Evolutionary conservation across 2,888 invertebrate genomes (phyloP).

Genomic region (Eudasyphora cyanicolor): DNA sequence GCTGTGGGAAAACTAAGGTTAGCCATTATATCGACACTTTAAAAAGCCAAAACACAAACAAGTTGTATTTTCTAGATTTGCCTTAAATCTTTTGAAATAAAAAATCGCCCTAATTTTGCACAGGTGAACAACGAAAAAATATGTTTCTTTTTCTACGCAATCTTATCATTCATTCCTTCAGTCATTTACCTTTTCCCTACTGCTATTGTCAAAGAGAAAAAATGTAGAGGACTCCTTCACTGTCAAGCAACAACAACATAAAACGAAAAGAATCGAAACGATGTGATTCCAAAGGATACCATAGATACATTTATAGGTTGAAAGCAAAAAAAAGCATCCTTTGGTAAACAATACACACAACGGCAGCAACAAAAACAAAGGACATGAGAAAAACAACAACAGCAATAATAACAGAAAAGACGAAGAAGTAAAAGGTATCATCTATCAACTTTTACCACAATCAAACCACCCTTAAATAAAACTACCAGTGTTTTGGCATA

Average conservation of each 20-base stretch:
- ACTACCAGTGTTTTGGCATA: slow-evolving; percentile 30
- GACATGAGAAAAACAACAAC: not conserved
- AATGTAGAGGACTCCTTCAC: slow-evolving; percentile 6
- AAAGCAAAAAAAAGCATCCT: not conserved
- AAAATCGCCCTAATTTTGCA: slow-evolving; percentile 5
- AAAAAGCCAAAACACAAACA: not conserved
- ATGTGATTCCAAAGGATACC: not conserved
- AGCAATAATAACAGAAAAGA: slow-evolving; percentile 33
- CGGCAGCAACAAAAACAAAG: slow-evolving; percentile 12
- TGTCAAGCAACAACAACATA: slow-evolving; percentile 25
- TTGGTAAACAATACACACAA: slow-evolving; percentile 27
- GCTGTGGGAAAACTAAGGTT: not conserved
- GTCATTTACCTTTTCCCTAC: slow-evolving; percentile 54
- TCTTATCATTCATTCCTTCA: slow-evolving; percentile 20
- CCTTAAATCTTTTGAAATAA: slow-evolving; percentile 1
- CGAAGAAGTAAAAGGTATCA: too few relatives aligned
- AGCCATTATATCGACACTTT: not conserved
- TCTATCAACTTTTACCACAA: slow-evolving; percentile 62
- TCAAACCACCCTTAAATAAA: slow-evolving; percentile 60
- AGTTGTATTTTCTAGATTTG: not conserved
- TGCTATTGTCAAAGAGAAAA: too few relatives aligned
- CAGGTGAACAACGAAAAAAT: not conserved
- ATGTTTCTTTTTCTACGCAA: not conserved
- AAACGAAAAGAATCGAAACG: slow-evolving; percentile 23
- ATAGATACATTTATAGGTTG: not conserved